Conservation (phyloP, 2,888 invertebrate genomes). For the Plagodis pulveraria region DNA sequence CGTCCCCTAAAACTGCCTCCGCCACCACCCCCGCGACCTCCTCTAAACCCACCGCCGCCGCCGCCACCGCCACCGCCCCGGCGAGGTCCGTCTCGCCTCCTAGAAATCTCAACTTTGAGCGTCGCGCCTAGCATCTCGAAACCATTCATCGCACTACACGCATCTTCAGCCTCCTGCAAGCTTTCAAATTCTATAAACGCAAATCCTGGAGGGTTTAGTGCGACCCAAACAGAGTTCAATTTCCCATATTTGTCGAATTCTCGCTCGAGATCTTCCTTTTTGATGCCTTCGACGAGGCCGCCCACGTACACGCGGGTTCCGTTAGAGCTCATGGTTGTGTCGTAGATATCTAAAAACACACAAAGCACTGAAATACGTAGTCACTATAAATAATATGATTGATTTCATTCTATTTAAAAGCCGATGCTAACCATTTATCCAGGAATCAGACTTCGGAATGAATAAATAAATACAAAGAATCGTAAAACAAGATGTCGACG, state of each 20-base stretch:
- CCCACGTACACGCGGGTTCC: slow-evolving; percentile 95
- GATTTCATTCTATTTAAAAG: slow-evolving; percentile 26
- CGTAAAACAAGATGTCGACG: slow-evolving; percentile 81
- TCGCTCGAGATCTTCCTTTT: slow-evolving; percentile 95
- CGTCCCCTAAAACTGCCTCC: slow-evolving; percentile 61
- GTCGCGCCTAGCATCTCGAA: slow-evolving; percentile 94
- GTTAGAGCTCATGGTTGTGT: slow-evolving; percentile 74
- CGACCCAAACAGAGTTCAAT: slow-evolving; percentile 96
- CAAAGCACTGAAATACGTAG: slow-evolving; percentile 19
- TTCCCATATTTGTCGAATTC: slow-evolving; percentile 97
- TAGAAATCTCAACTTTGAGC: slow-evolving; percentile 94
- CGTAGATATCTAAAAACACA: slow-evolving; percentile 38
- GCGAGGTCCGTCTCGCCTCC: slow-evolving; percentile 90
- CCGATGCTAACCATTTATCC: slow-evolving; percentile 29
- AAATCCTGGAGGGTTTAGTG: slow-evolving; percentile 97
- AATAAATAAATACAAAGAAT: slow-evolving; percentile 74
- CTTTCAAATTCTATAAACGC: slow-evolving; percentile 97
- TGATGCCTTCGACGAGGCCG: slow-evolving; percentile 94
- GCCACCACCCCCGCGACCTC: slow-evolving; percentile 77
- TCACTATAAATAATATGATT: slow-evolving; percentile 12
- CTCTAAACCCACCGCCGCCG: slow-evolving; percentile 66
- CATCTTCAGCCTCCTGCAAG: slow-evolving; percentile 94
- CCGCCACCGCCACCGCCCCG: slow-evolving; percentile 84
- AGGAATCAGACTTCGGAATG: slow-evolving; percentile 41
- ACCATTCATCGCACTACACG: slow-evolving; percentile 95